Percentiles rank a stretch among this genome's conserved stretches.
These are phyloP conservation scores for Molanna angustata DNA, from an alignment of 2,888 invertebrate species.

Conservation along the genomic window DNA sequence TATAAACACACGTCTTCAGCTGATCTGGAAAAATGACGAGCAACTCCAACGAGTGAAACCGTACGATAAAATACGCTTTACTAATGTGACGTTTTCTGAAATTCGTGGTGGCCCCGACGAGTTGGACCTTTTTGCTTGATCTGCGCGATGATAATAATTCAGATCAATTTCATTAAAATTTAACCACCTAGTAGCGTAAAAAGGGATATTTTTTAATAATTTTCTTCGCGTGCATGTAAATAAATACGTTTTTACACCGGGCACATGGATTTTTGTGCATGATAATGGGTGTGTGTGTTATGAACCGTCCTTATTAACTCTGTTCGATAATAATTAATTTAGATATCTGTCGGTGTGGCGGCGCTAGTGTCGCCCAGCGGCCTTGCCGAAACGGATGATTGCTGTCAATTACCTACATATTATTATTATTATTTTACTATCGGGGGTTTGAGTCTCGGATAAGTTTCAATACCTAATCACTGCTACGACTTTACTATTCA, in stretches of 20 bases:
- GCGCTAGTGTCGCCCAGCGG: slow-evolving; percentile 21
- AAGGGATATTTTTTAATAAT: background rate
- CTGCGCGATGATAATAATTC: slow-evolving; percentile 16
- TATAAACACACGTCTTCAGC: too few relatives aligned
- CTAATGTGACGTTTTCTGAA: too few relatives aligned
- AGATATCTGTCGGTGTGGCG: slow-evolving; percentile 17
- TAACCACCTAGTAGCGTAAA: background rate
- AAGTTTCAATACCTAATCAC: slow-evolving; percentile 4
- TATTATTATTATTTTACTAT: background rate
- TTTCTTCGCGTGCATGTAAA: background rate
- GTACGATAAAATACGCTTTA: too few relatives aligned
- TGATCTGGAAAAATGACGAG: too few relatives aligned
- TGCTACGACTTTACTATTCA: too few relatives aligned
- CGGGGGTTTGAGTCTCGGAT: slow-evolving; percentile 6
- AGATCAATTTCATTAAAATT: background rate
- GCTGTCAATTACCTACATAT: slow-evolving; percentile 10
- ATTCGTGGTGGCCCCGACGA: too few relatives aligned
- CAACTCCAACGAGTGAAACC: too few relatives aligned
- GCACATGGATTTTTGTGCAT: background rate
- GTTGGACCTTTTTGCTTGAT: slow-evolving; percentile 20
- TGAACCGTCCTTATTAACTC: slow-evolving; percentile 22
- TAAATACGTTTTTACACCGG: background rate
- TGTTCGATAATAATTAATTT: slow-evolving; percentile 23
- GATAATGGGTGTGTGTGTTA: slow-evolving; percentile 4
- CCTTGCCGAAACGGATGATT: slow-evolving; percentile 2